Conservation (phyloP, 1,140 invertebrate species). For the Babylonia areolata region DNA sequence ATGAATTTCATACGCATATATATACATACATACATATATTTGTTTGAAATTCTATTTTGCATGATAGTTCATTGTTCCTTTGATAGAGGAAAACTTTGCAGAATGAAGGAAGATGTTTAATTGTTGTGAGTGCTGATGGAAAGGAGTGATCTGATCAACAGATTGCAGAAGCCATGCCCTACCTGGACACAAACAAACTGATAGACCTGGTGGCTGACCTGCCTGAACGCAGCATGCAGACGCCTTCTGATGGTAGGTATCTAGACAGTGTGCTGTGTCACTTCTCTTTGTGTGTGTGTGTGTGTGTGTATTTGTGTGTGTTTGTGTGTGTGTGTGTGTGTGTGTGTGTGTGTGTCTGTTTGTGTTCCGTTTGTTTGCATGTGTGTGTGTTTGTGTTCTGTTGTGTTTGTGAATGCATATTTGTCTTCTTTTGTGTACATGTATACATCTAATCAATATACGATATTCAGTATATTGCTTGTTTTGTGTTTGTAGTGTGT, state of each 20-base stretch:
- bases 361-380: not conserved
- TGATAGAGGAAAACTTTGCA: too few relatives aligned
- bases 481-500: too few relatives aligned
- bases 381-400: not conserved
- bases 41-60: too few relatives aligned
- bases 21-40: too few relatives aligned
- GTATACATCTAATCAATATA: too few relatives aligned
- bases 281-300: constrained; percentile 21
- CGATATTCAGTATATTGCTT: too few relatives aligned
- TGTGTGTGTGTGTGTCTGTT: constrained; percentile 13
- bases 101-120: too few relatives aligned
- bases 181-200: constrained; percentile 65
- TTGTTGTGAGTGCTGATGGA: constrained; percentile 1
- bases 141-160: constrained; percentile 17
- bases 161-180: constrained; percentile 65
- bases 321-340: constrained; percentile 13
- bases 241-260: constrained; percentile 54
- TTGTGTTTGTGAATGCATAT: not conserved
- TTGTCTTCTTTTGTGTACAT: too few relatives aligned
- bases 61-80: too few relatives aligned
- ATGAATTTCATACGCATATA: too few relatives aligned
- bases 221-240: constrained; percentile 60
- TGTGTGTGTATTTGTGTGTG: constrained; percentile 6
- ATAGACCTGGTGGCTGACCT: constrained; percentile 61
- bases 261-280: too few relatives aligned